phyloP scores from a whole-genome alignment of 1,140 invertebrate species.

The Musca vetustissima region DNA sequence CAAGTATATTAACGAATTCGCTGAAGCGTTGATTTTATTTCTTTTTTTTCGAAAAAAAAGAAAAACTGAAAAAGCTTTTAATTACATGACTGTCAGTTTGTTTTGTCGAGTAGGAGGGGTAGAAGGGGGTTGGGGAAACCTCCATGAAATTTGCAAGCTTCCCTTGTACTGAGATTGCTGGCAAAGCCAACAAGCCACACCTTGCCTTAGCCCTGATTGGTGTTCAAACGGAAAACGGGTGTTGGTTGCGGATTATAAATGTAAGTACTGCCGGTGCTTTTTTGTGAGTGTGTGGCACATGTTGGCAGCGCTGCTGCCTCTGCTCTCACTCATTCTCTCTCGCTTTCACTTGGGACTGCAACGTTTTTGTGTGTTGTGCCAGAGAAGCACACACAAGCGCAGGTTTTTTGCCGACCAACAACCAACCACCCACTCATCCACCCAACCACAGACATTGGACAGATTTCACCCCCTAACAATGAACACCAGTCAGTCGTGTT shows the following conservation, averaged over 20 bases:
- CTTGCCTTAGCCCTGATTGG: conserved; percentile 52
- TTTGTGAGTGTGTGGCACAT: background rate
- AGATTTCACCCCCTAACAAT: background rate
- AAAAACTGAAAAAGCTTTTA: background rate
- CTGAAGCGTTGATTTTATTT: background rate
- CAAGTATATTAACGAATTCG: too few relatives aligned
- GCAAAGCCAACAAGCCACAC: conserved; percentile 43
- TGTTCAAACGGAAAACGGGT: conserved; percentile 42
- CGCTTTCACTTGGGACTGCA: too few relatives aligned
- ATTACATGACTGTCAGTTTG: background rate
- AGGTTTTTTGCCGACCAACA: background rate
- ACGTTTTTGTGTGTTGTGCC: too few relatives aligned
- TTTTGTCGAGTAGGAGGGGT: too few relatives aligned
- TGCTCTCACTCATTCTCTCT: background rate
- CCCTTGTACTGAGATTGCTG: conserved; percentile 2
- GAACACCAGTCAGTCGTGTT: background rate
- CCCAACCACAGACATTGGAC: background rate
- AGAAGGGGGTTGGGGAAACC: too few relatives aligned
- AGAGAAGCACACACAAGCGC: background rate
- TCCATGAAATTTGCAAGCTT: too few relatives aligned
- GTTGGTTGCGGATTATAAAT: conserved; percentile 45
- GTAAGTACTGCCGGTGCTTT: conserved; percentile 14
- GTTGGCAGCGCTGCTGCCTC: conserved; percentile 32
- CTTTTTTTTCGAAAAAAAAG: too few relatives aligned
- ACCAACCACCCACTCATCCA: background rate